phyloP scores from a whole-genome alignment of 2,113 vertebrate species.

The Catharus minimus region DNA sequence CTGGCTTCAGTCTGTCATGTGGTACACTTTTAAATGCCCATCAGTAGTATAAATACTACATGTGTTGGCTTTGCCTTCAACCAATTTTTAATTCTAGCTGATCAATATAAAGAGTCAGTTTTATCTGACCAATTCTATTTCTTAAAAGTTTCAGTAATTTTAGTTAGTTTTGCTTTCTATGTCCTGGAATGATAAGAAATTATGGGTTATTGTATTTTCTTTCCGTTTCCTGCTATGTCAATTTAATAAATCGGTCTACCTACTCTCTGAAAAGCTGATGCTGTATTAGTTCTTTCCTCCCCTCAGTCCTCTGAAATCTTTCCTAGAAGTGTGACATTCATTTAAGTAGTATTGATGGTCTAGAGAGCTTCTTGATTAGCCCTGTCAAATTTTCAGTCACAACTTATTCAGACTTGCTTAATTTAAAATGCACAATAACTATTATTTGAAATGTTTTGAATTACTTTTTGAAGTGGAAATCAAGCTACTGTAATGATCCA shows the following conservation, averaged over 20 bases:
- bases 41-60: background rate
- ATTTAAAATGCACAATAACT: background rate
- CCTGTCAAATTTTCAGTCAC: background rate
- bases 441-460: background rate
- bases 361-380: background rate
- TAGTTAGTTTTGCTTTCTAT: background rate
- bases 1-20: background rate
- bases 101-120: background rate
- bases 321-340: background rate
- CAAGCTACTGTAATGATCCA: background rate
- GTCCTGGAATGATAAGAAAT: background rate
- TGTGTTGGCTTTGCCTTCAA: background rate
- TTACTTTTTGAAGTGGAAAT: conserved; percentile 34
- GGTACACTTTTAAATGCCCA: background rate
- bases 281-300: background rate
- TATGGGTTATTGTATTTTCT: background rate
- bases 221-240: background rate
- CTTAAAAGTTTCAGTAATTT: background rate
- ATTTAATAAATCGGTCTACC: background rate
- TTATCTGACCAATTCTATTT: background rate
- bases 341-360: background rate
- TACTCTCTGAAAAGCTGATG: background rate
- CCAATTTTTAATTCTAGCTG: background rate
- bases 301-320: background rate
- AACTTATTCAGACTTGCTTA: background rate